Conservation (phyloP, 2,888 invertebrate species). For the Quadriops clusia region DNA sequence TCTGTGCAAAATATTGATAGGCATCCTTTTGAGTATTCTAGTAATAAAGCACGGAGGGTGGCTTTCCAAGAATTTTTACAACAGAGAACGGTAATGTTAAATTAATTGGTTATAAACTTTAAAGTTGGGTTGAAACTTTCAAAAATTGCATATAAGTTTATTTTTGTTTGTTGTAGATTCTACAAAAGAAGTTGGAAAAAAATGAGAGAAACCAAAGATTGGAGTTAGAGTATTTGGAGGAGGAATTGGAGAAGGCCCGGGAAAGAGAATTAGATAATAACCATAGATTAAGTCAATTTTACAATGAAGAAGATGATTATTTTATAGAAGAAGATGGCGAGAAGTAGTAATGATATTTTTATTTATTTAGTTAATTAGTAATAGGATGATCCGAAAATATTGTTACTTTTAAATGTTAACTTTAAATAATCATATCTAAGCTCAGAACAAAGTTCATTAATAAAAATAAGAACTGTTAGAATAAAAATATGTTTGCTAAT, state of each 20-base stretch:
- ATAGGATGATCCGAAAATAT: too few species aligned
- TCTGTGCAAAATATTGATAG: slow-evolving; percentile 20
- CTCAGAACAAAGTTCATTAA: too few species aligned
- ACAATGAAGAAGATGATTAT: slow-evolving; percentile 19
- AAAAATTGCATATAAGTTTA: slow-evolving; percentile 4
- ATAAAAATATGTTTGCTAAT: too few species aligned
- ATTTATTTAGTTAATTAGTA: too few species aligned
- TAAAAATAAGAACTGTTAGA: too few species aligned
- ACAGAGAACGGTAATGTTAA: slow-evolving; percentile 37
- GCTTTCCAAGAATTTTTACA: slow-evolving; percentile 45
- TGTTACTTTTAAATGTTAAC: too few species aligned
- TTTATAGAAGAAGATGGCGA: slow-evolving; percentile 21
- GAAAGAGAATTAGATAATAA: slow-evolving; percentile 20
- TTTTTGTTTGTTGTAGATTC: slow-evolving; percentile 21
- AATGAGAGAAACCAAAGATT: slow-evolving; percentile 22
- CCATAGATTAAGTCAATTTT: too few species aligned
- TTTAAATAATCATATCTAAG: too few species aligned
- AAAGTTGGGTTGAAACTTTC: neutral
- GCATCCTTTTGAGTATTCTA: slow-evolving; percentile 25
- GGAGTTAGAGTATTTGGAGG: slow-evolving; percentile 23
- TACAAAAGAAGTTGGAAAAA: slow-evolving; percentile 21
- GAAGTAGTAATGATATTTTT: too few species aligned
- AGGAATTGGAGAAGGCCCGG: slow-evolving; percentile 23
- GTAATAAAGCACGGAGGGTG: slow-evolving; percentile 34
- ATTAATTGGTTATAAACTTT: slow-evolving; percentile 1